Conservation (phyloP, 2,888 invertebrate species). For the Machimus atricapillus region DNA sequence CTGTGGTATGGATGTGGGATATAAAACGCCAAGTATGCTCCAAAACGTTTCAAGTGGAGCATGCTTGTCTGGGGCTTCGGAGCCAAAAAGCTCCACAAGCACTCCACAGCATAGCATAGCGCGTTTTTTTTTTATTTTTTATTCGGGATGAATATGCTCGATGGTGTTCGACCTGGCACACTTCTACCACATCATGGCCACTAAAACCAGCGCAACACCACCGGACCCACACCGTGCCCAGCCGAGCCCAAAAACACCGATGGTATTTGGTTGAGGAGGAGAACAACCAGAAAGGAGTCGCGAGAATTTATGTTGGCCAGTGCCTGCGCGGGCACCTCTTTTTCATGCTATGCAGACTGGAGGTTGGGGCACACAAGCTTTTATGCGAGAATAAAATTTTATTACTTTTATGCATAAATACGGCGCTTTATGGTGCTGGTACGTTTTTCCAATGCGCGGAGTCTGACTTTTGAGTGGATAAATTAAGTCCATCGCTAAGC, state of each 20-base stretch:
- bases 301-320: slow-evolving; percentile 1
- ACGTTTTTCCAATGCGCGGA: slow-evolving; percentile 1
- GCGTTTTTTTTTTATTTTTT: neutral
- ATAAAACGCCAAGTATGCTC: neutral
- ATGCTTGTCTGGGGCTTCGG: neutral
- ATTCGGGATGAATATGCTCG: neutral
- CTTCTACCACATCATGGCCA: neutral
- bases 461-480: slow-evolving; percentile 7
- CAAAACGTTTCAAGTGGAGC: neutral
- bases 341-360: neutral
- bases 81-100: neutral
- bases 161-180: neutral
- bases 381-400: neutral
- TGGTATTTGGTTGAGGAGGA: neutral
- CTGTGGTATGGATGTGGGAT: neutral
- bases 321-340: slow-evolving; percentile 18
- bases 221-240: neutral
- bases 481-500: slow-evolving; percentile 12
- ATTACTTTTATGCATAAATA: neutral
- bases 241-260: neutral
- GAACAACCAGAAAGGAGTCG: neutral
- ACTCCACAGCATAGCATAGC: neutral
- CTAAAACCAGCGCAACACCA: neutral
- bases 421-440: neutral
- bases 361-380: neutral